Base-by-base conservation (phyloP, 2,797 vertebrate species). In the Pseudochromis fuscus region DNA sequence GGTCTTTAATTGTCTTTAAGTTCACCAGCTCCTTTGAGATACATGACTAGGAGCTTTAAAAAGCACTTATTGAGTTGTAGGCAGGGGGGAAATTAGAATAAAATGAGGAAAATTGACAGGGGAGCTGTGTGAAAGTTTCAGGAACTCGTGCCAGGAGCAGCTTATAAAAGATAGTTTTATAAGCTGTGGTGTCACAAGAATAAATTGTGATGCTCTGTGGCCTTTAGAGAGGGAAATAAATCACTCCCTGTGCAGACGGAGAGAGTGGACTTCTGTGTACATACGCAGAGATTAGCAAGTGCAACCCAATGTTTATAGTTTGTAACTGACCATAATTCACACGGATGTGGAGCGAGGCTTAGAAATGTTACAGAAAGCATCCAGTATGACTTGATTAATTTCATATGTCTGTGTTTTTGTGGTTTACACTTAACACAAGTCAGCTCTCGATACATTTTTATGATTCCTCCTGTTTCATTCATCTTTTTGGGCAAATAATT, bases 111-210 rank as follows among this genome's bases (percentile, higher is more conserved):
- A 44, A 53, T 27, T 60, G 67, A 74, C 44, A 37, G 30, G 59
- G 38, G 52, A 72, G 56, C 45, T 72, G 73, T 44, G 62, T 58
- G 67, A 81, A 78, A 83, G 75, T 61, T 82, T 72, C 80, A 79
- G 67, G 83, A 92, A 88, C 63, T 74, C 21, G 37, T 52, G 67
- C 81, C 79, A 82, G 67, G 40, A 61, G 74, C 78, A 68, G 64
- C 72, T 67, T 78, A 67, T 82, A 83, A 86, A 84, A 56, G 64
- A 60, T 55, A 24, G 82, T 85, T 90, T 88, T 87, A 90, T 77
- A 75, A 85, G 72, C 71, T 67, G 24, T 25, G 44, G 60, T 86
- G 75, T 87, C 75, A 86, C 33, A 55, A 2, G 31, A 76, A 78
- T 90, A 87, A 90, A 89, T 90, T 27, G 27, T 62, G 61, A 76